Percentiles rank a stretch among this genome's conserved stretches.
phyloP scores from a whole-genome alignment of 2,797 vertebrate genomes.

The Thamnophis elegans region DNA sequence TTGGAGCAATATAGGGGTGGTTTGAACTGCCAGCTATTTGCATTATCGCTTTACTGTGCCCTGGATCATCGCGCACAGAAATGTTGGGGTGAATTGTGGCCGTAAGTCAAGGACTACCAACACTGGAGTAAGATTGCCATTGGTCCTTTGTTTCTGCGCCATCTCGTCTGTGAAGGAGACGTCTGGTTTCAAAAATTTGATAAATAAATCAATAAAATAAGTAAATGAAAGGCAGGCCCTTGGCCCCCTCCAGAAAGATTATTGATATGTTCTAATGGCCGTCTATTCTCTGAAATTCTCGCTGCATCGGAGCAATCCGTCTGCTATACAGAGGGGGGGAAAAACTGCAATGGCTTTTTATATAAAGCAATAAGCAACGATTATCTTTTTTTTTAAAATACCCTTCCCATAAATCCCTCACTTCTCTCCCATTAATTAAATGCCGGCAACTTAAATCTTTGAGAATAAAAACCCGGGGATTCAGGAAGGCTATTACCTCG shows the following conservation, averaged over 20 bases:
- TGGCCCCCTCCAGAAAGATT: neutral
- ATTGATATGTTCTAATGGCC: neutral
- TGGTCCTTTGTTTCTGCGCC: neutral
- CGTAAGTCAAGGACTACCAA: too few species aligned
- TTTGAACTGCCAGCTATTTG: too few species aligned
- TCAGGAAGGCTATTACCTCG: conserved; percentile 47
- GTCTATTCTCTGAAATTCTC: neutral
- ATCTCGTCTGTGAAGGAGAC: neutral
- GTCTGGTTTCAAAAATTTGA: neutral
- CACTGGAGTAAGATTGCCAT: neutral
- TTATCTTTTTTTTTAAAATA: conserved; percentile 38
- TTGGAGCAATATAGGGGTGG: too few species aligned
- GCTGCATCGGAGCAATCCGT: conserved; percentile 7
- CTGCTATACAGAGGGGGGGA: neutral
- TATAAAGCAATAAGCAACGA: conserved; percentile 21
- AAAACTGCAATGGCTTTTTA: conserved; percentile 5
- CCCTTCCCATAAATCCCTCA: conserved; percentile 45
- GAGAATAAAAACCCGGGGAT: conserved; percentile 54
- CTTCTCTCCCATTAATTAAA: conserved; percentile 65
- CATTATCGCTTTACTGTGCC: too few species aligned
- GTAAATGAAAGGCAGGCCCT: neutral
- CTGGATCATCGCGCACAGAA: too few species aligned
- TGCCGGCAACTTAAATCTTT: conserved; percentile 61
- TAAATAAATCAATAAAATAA: neutral
- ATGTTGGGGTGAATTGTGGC: too few species aligned